Conservation (phyloP, 2,113 vertebrate species). For the Pomatorhinus ruficollis region DNA sequence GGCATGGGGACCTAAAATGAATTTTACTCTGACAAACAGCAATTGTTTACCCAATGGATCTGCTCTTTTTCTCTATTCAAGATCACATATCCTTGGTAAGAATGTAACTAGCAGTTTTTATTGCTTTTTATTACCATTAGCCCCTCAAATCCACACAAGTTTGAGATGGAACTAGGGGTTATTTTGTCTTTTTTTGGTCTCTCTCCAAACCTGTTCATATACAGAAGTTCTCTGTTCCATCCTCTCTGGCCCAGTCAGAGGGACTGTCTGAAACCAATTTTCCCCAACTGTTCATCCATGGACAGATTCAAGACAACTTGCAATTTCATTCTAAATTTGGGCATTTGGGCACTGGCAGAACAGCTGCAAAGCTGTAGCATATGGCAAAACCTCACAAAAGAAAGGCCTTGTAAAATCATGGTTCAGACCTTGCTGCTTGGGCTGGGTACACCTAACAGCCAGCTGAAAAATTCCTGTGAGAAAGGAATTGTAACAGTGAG, state of each 20-base stretch:
- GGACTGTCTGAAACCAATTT: background rate
- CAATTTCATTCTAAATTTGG: background rate
- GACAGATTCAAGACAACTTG: background rate
- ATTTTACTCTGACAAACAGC: background rate
- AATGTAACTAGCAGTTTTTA: background rate
- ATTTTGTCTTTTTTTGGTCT: background rate
- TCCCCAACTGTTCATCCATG: background rate
- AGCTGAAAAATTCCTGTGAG: background rate
- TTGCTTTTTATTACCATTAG: background rate
- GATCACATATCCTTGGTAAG: background rate
- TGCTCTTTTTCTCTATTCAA: background rate
- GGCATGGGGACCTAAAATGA: background rate
- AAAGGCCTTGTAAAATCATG: background rate
- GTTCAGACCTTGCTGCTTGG: background rate
- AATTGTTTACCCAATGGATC: background rate
- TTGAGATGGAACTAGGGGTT: background rate
- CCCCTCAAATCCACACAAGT: background rate
- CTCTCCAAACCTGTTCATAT: background rate
- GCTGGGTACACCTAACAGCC: background rate
- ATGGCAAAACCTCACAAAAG: background rate
- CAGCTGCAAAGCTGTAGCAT: background rate
- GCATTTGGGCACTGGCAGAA: background rate
- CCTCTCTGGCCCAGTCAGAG: background rate
- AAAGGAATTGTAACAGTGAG: background rate
- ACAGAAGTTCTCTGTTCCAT: background rate